Conservation (phyloP, 1,140 invertebrate genomes). For the Odontomachus brunneus region DNA sequence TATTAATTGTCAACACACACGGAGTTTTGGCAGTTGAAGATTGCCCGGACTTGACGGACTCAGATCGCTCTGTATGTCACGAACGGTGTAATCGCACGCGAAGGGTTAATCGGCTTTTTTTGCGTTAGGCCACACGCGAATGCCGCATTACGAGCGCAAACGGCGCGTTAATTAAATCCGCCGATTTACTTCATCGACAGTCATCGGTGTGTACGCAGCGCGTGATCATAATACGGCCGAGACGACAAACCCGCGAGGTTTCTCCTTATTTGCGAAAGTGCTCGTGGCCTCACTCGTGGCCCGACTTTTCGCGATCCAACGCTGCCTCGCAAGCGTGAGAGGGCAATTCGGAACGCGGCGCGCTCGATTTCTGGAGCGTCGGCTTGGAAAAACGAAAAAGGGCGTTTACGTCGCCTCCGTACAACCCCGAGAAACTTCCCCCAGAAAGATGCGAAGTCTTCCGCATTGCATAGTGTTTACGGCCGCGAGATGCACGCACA, state of each 20-base stretch:
- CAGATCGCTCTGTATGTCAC: too few species aligned
- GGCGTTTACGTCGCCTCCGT: background rate
- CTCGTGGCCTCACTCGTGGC: too few species aligned
- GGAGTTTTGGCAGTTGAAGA: too few species aligned
- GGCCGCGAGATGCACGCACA: background rate
- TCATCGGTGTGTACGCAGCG: too few species aligned
- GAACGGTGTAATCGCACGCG: too few species aligned
- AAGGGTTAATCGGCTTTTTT: too few species aligned
- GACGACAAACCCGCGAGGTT: background rate
- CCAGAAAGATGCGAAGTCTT: conserved; percentile 28
- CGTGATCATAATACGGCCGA: background rate
- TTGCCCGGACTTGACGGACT: too few species aligned
- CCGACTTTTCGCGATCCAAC: background rate
- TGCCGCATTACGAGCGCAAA: too few species aligned
- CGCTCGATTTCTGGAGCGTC: background rate
- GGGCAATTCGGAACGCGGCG: background rate
- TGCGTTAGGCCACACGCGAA: too few species aligned
- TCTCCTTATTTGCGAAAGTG: background rate
- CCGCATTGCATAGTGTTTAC: background rate
- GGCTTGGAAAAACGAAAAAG: background rate
- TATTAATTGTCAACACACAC: too few species aligned
- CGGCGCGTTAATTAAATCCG: conserved; percentile 8
- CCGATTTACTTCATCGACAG: conserved; percentile 2
- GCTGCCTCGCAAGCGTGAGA: background rate
- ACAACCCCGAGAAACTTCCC: background rate